Percentiles rank a stretch among this genome's conserved stretches.
phyloP scores from a whole-genome alignment of 2,797 vertebrate species.

The Anomalospiza imberbis region DNA sequence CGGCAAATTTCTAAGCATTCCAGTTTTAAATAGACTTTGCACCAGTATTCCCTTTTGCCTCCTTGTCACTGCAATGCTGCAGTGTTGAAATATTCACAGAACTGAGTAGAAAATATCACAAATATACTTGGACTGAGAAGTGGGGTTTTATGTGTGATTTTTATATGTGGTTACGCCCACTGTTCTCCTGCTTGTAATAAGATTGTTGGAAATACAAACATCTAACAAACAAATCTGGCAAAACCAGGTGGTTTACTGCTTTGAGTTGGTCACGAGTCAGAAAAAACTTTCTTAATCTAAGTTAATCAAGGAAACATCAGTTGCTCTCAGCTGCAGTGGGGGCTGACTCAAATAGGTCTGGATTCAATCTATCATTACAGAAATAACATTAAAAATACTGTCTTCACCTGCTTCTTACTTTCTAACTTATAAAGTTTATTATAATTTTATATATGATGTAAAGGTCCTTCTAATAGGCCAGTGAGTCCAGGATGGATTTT shows the following conservation, averaged over 20 bases:
- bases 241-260: not conserved
- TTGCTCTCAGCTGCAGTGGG: not conserved
- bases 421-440: not conserved
- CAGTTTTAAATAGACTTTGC: slow-evolving; percentile 44
- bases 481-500: not conserved
- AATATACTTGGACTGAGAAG: not conserved
- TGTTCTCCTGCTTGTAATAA: not conserved
- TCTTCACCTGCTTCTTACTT: not conserved
- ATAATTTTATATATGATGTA: not conserved
- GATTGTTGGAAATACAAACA: not conserved
- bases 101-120: not conserved
- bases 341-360: not conserved
- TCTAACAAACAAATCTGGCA: not conserved
- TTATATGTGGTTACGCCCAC: not conserved
- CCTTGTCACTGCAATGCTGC: not conserved
- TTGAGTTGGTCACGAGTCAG: not conserved
- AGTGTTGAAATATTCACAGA: slow-evolving; percentile 27
- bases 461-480: not conserved
- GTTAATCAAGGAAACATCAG: not conserved
- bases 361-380: not conserved
- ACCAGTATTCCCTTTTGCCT: not conserved
- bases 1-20: slow-evolving; percentile 32
- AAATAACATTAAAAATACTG: not conserved
- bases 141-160: not conserved
- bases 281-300: not conserved